These are phyloP conservation scores for Tipula lateralis DNA, from an alignment of 2,888 invertebrate species.

Conservation along the genomic window DNA sequence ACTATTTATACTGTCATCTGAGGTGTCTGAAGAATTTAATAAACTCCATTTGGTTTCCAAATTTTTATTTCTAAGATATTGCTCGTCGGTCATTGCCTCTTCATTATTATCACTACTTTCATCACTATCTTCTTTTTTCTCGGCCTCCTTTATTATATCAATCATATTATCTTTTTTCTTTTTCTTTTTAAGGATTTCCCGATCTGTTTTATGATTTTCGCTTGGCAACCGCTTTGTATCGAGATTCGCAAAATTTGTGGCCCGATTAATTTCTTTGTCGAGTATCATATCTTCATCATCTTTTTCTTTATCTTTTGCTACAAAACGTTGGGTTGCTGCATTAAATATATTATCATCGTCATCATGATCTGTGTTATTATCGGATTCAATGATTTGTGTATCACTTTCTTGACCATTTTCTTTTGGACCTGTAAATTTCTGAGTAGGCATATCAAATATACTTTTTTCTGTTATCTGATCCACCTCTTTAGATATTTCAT, in stretches of 20 bases:
- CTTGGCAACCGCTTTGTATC: not conserved
- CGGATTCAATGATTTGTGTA: not conserved
- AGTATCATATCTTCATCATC: constrained; percentile 37
- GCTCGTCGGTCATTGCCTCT: constrained; percentile 43
- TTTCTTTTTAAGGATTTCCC: constrained; percentile 35
- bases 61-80: constrained; percentile 44
- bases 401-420: not conserved
- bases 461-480: not conserved
- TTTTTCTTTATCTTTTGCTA: not conserved
- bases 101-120: constrained; percentile 43
- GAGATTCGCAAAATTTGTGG: not conserved
- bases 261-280: constrained; percentile 45
- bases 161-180: constrained; percentile 33
- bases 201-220: constrained; percentile 35
- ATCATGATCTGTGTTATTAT: not conserved
- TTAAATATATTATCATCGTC: not conserved
- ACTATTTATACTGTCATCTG: constrained; percentile 39
- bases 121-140: constrained; percentile 37
- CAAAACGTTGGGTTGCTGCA: not conserved
- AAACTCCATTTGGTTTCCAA: constrained; percentile 43
- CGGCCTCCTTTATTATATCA: constrained; percentile 34
- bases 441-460: not conserved
- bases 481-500: not conserved
- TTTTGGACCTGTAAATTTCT: not conserved
- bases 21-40: constrained; percentile 40